Base-by-base conservation (phyloP, 2,113 vertebrate species). In the Xenopus borealis region DNA sequence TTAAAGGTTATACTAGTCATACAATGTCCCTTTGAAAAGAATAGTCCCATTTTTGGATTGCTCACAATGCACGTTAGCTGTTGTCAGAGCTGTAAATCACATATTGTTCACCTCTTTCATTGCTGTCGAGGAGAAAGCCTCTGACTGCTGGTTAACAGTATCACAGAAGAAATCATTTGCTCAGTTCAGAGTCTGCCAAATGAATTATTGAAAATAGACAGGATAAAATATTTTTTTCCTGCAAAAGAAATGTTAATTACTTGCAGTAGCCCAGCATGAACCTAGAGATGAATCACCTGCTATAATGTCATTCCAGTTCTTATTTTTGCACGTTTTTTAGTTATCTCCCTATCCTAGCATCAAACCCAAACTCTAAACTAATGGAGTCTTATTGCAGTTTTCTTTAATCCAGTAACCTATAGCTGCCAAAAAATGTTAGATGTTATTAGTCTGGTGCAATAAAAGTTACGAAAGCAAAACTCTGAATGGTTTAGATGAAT, bases 11-110 rank as follows among this genome's bases (percentile, higher is more conserved):
- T 69, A 70, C 64, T 62, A 77, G 27, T 64, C 61, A 58, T 77
- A 77, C 67, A 70, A 45, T 55, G 73, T 69, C 66, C 58, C 62
- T 77, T 27, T 27, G 74, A 70, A 64, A 55, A n/a, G 19, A 45
- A 53, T 30, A 70, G 74, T 77, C 74, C 55, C 40, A 75, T 69
- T 75, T 75, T 75, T 75, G 73, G 73, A 75, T 53, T 53, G 58
- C 47, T 57, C 69, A 77, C 74, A 77, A 77, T 77, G 53, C 57
- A 70, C 61, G 12, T 70, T 62, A 77, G 59, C 58, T 45, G 58
- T 76, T 76, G 74, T 70, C 74, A 77, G 59, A 8, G 27, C 30
- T 57, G 59, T 70, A 77, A 77, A 77, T 77, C 66, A 70, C 66
- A 45, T 8, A 55, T 27, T 64, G 30, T 77, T 70, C 67, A 70